phyloP scores from a whole-genome alignment of 1,140 invertebrate genomes.

The Drosophila baimaii region DNA sequence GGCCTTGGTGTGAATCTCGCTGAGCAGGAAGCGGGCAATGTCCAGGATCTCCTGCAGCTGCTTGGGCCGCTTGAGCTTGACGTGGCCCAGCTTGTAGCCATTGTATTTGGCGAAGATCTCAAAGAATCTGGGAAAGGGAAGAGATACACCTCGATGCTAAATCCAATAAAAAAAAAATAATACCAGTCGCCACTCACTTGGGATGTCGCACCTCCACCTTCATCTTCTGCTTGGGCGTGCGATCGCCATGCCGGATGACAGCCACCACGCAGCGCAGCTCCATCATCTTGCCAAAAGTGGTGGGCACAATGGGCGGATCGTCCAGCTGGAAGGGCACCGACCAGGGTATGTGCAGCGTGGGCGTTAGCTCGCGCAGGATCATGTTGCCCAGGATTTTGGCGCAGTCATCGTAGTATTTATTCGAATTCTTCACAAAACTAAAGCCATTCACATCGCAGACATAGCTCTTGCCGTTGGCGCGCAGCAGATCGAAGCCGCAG shows the following conservation, averaged over 20 bases:
- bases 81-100: conserved; percentile 96
- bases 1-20: conserved; percentile 93
- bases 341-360: conserved; percentile 98
- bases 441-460: conserved; percentile 99
- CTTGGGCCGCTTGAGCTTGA: conserved; percentile 98
- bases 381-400: conserved; percentile 97
- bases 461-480: conserved; percentile 98
- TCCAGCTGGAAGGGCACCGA: conserved; percentile 98
- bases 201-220: conserved; percentile 99
- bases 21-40: conserved; percentile 94
- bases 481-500: conserved; percentile 99
- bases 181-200: conserved; percentile 87
- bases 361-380: conserved; percentile 96
- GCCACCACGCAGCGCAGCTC: conserved; percentile 98
- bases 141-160: no score
- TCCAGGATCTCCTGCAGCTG: conserved; percentile 99
- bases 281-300: conserved; percentile 99
- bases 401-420: conserved; percentile 99
- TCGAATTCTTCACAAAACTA: conserved; percentile 99
- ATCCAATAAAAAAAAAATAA: no score
- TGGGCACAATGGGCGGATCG: conserved; percentile 99
- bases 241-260: conserved; percentile 99
- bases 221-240: conserved; percentile 99
- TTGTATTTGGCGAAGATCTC: conserved; percentile 99
- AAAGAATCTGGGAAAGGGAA: conserved; percentile 93